Evolutionary conservation across 2,797 vertebrate genomes (phyloP).

Genomic region (Vespertilio murinus): DNA sequence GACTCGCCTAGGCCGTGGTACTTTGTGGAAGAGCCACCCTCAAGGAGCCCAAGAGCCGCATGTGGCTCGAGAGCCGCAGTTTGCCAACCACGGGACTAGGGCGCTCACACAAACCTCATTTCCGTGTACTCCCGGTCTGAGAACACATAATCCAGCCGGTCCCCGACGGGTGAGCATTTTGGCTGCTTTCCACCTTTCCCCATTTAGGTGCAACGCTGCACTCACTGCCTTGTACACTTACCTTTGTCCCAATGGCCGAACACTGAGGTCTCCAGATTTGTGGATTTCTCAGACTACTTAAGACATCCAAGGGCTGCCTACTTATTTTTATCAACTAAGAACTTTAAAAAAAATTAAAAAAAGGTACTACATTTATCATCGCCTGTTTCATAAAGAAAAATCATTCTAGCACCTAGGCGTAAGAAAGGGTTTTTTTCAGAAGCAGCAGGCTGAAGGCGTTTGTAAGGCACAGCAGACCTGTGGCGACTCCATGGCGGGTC

Average conservation of each 20-base stretch:
- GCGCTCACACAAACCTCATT: neutral
- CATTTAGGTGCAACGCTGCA: rapidly evolving
- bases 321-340: neutral
- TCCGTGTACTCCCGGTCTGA: rapidly evolving
- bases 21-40: too few species aligned
- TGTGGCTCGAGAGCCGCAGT: too few species aligned
- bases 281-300: neutral
- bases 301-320: too few species aligned
- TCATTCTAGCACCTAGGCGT: neutral
- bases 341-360: neutral
- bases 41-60: too few species aligned
- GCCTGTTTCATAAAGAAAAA: neutral
- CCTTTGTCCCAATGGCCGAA: rapidly evolving
- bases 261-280: neutral
- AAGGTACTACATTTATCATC: too few species aligned
- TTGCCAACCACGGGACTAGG: too few species aligned
- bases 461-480: neutral
- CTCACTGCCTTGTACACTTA: rapidly evolving
- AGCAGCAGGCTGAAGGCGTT: rapidly evolving
- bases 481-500: rapidly evolving
- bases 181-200: rapidly evolving
- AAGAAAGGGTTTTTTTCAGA: neutral
- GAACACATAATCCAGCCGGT: rapidly evolving
- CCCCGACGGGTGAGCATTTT: rapidly evolving
- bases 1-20: too few species aligned